Evolutionary conservation across 2,888 invertebrate genomes (phyloP), one percentile per base, ranked within the genome.

Genomic region (Perizoma flavofasciatum): DNA sequence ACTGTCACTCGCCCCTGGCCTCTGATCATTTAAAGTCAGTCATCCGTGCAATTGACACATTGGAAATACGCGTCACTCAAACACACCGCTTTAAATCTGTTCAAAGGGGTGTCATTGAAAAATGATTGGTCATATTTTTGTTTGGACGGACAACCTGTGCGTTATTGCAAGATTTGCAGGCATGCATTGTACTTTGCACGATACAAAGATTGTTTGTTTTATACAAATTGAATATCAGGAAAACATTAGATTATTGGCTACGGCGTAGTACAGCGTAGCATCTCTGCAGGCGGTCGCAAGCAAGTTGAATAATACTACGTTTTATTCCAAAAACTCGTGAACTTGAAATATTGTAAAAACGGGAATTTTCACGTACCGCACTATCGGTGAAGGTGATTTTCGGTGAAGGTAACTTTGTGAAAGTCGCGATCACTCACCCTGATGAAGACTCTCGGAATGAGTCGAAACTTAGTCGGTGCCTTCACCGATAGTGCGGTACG

Each of bases 1-100:
- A 63, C 71, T 67, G 73, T 72, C 72, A 70, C 55, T 69, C 73
- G 71, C 72, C 75, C 71, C 71, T 74, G 78, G 72, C 72, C 71
- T 41, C 71, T 78, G 80, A 80, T 83, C 83, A 80, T 82, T 84
- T 79, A 73, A 67, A 73, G 68, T 72, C 82, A 79, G 68, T 73
- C 77, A 76, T 69, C 75, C 79, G 72, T 81, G 74, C 76, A 82
- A 86, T 82, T 82, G 85, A 83, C 86, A 81, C 78, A 84, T 85
- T 81, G 76, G 78, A 81, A 79, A 78, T 77, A 78, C 71, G 72
- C 74, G 78, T 80, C 81, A 82, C 71, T 79, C 83, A 79, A 78
- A 81, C 75, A 66, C 71, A 76, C 72, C 74, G 79, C 76, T 79
- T 79, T 77, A 78, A 82, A 79, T 79, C 76, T 77, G 76, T 78